phyloP scores from a whole-genome alignment of 2,888 invertebrate genomes.

The Sinohyriopsis cumingii region DNA sequence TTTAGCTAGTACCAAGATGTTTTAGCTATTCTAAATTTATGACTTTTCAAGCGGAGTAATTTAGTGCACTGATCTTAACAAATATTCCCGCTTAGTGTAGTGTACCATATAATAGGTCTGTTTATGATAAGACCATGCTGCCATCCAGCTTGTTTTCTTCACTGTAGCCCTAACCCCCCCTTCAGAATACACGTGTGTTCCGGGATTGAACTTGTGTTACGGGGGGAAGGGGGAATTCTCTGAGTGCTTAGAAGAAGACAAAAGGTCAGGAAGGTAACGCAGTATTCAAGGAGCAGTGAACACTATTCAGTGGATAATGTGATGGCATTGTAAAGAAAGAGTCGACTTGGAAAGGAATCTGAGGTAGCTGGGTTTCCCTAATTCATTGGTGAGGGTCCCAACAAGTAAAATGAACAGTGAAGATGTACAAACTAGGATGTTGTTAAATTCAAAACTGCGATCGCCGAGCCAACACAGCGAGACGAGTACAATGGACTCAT shows the following conservation, averaged over 20 bases:
- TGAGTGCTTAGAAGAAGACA: conserved; percentile 25
- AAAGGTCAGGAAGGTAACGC: not conserved
- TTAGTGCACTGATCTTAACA: conserved; percentile 56
- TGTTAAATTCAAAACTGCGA: conserved; percentile 56
- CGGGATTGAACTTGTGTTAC: conserved; percentile 19
- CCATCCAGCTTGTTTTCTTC: conserved; percentile 65
- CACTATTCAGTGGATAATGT: too few relatives aligned
- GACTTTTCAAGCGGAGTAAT: conserved; percentile 65
- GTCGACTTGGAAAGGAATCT: too few relatives aligned
- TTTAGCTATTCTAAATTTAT: conserved; percentile 31
- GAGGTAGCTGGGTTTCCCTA: conserved; percentile 14
- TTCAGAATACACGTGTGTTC: conserved; percentile 60
- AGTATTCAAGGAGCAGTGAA: too few relatives aligned
- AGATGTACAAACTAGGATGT: conserved; percentile 18
- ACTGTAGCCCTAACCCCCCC: conserved; percentile 51
- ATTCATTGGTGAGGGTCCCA: conserved; percentile 21
- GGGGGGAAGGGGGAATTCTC: conserved; percentile 5
- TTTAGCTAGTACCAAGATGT: conserved; percentile 18
- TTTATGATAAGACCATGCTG: conserved; percentile 72
- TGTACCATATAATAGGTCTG: conserved; percentile 69
- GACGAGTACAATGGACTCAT: conserved; percentile 67
- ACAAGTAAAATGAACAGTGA: conserved; percentile 13
- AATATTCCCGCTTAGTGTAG: conserved; percentile 72
- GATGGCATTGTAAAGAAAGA: too few relatives aligned
- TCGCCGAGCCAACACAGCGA: conserved; percentile 53